A percentile compares a stretch with the other conserved stretches of the same genome.
Conservation (phyloP, 2,888 invertebrate species). For the Clivina fossor region DNA sequence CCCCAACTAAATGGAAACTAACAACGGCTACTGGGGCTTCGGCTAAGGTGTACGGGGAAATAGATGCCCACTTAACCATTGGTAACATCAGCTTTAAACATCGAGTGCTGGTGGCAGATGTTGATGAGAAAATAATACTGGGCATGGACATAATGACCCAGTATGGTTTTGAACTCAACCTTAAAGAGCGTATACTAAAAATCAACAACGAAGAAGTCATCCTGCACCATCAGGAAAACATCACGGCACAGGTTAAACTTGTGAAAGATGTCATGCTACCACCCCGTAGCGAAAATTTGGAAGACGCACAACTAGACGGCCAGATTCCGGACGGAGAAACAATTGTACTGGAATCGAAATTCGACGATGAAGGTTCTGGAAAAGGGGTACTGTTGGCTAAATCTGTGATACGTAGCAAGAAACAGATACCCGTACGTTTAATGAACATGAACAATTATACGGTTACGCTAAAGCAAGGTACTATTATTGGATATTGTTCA, state of each 20-base stretch:
- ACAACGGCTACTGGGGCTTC: no score
- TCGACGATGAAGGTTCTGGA: background rate
- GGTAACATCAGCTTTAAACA: background rate
- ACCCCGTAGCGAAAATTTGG: background rate
- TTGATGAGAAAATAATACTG: background rate
- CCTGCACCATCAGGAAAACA: background rate
- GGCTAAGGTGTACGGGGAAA: background rate
- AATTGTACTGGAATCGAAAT: no score
- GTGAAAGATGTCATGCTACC: no score
- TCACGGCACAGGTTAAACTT: background rate
- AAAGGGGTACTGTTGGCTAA: background rate
- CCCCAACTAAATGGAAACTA: no score
- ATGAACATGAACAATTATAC: background rate
- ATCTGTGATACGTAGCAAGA: background rate
- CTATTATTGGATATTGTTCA: no score
- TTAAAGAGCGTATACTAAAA: background rate
- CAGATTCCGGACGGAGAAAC: no score
- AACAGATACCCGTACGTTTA: background rate
- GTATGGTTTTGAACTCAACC: background rate
- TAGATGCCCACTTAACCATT: background rate
- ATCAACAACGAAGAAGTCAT: background rate
- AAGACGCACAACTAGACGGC: no score
- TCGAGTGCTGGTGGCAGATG: background rate
- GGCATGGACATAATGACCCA: constrained; percentile 1
- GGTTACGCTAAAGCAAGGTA: background rate